Evolutionary conservation across 2,888 invertebrate species (phyloP).

Genomic region (Drosophila mercatorum): DNA sequence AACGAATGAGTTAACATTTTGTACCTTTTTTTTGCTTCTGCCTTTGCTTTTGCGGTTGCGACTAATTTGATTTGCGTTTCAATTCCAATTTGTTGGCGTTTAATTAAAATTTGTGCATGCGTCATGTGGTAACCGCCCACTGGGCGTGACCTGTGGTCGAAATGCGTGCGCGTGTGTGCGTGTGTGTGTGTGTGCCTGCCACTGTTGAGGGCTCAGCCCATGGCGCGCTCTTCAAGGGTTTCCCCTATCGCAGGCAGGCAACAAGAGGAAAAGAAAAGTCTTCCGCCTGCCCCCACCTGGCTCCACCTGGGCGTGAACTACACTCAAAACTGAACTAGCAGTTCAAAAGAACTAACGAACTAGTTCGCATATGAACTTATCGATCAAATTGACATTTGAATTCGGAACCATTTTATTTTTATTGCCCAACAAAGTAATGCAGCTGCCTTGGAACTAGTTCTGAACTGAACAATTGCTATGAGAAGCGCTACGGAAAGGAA

Average conservation of each 20-base stretch:
- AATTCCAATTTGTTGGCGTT: constrained; percentile 66
- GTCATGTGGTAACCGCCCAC: constrained; percentile 26
- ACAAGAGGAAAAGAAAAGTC: background rate
- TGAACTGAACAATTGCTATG: too few relatives aligned
- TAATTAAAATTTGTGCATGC: constrained; percentile 66
- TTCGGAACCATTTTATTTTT: too few relatives aligned
- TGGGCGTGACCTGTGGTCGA: constrained; percentile 23
- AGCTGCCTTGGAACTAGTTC: too few relatives aligned
- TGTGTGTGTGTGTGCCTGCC: background rate
- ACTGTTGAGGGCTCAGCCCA: constrained; percentile 1
- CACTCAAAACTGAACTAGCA: background rate
- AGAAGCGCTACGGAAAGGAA: too few relatives aligned
- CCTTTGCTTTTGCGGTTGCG: constrained; percentile 20
- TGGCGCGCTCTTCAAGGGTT: constrained; percentile 51
- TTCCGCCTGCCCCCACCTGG: background rate
- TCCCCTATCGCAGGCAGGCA: constrained; percentile 19
- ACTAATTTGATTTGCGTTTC: constrained; percentile 76
- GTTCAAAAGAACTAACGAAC: background rate
- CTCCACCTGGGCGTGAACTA: background rate
- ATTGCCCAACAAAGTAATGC: too few relatives aligned
- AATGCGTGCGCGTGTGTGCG: background rate
- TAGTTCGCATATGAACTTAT: background rate
- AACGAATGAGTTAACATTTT: constrained; percentile 40
- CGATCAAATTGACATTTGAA: too few relatives aligned
- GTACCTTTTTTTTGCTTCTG: constrained; percentile 2